Conservation (phyloP, 2,113 vertebrate species). For the Rhea pennata region DNA sequence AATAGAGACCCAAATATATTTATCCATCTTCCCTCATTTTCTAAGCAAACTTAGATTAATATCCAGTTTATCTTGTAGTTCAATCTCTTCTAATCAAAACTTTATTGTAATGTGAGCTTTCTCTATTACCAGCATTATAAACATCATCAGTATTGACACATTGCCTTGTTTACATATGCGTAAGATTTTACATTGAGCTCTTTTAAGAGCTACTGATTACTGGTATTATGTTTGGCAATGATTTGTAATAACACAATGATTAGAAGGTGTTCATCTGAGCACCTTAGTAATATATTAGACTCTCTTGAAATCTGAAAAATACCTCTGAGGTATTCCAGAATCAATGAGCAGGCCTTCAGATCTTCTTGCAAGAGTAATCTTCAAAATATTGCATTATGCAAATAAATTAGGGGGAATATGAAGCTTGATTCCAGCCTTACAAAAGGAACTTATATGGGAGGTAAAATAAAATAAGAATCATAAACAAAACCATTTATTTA, state of each 20-base stretch:
- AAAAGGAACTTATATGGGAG: background rate
- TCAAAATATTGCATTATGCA: background rate
- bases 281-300: background rate
- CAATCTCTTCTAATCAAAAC: background rate
- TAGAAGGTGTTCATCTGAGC: background rate
- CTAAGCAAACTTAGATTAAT: background rate
- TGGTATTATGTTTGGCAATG: background rate
- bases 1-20: background rate
- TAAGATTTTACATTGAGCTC: background rate
- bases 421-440: background rate
- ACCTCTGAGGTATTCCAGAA: slow-evolving; percentile 12
- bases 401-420: background rate
- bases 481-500: background rate
- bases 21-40: background rate
- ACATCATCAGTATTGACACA: background rate
- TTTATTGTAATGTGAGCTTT: background rate
- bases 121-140: background rate
- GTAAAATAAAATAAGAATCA: accelerated
- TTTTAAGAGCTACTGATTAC: slow-evolving; percentile 1
- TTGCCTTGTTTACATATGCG: slow-evolving; percentile 1
- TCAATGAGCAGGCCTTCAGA: background rate
- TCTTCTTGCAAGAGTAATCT: background rate
- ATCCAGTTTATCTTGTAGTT: background rate
- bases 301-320: background rate
- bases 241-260: background rate